Evolutionary conservation across 2,797 vertebrate genomes (phyloP).

Genomic region (Sebastes oblongus): DNA sequence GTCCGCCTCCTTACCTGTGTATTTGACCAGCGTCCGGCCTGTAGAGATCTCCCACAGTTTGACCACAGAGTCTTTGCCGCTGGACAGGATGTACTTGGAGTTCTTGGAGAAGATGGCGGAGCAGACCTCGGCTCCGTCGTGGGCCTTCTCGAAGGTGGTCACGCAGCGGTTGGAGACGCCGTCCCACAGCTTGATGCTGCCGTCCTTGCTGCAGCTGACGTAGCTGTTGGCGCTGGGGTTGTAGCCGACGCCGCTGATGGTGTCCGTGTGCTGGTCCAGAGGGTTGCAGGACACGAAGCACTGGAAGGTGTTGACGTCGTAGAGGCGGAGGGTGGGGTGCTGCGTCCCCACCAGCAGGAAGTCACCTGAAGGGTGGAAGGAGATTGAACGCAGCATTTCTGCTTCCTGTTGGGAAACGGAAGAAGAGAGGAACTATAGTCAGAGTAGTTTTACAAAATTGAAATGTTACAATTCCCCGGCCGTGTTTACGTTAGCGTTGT

Average conservation of each 20-base stretch:
- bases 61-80: conserved; percentile 97
- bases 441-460: not conserved
- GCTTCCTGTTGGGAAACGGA: conserved; percentile 86
- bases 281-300: conserved; percentile 98
- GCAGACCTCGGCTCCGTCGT: conserved; percentile 95
- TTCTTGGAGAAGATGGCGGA: conserved; percentile 98
- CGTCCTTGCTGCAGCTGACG: conserved; percentile 95
- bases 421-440: accelerated
- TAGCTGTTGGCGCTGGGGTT: conserved; percentile 95
- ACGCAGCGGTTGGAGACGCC: conserved; percentile 97
- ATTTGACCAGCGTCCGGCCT: conserved; percentile 94
- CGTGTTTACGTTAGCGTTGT: not conserved
- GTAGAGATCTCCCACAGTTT: conserved; percentile 99
- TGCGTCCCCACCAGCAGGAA: conserved; percentile 96
- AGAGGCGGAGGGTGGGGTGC: conserved; percentile 95
- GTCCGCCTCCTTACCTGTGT: conserved; percentile 81
- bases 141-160: conserved; percentile 94
- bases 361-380: conserved; percentile 97
- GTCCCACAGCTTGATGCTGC: conserved; percentile 98
- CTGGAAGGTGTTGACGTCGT: conserved; percentile 99
- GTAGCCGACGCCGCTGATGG: conserved; percentile 94
- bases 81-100: conserved; percentile 97
- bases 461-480: not conserved
- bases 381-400: conserved; percentile 97
- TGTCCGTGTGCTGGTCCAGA: conserved; percentile 96